These are phyloP conservation scores for Pangasianodon hypophthalmus DNA, from an alignment of 2,113 vertebrate genomes.

Conservation along the genomic window DNA sequence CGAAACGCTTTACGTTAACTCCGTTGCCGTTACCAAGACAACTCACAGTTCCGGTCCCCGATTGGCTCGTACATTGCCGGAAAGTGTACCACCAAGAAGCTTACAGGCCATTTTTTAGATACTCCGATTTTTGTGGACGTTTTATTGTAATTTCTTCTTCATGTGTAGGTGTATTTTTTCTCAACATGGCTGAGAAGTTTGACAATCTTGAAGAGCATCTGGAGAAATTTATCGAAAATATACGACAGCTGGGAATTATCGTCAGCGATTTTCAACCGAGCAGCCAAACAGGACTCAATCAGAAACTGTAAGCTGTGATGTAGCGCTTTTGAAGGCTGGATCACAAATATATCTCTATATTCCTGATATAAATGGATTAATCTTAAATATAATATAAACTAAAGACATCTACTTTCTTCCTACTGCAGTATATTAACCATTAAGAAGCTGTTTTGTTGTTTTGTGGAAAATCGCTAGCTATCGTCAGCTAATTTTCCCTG, in stretches of 20 bases:
- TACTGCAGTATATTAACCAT: not conserved
- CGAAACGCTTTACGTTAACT: not conserved
- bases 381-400: not conserved
- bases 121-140: not conserved
- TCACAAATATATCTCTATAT: not conserved
- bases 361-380: not conserved
- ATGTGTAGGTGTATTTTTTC: not conserved
- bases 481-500: not conserved
- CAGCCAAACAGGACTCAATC: constrained; percentile 94
- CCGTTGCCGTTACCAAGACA: not conserved
- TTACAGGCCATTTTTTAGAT: not conserved
- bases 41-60: not conserved
- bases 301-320: constrained; percentile 84
- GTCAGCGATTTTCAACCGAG: constrained; percentile 98
- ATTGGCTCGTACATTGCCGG: constrained; percentile 39
- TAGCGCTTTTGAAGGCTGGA: not conserved
- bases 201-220: constrained; percentile 95
- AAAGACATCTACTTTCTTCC: not conserved
- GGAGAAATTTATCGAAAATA: constrained; percentile 98
- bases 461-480: not conserved
- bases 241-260: constrained; percentile 96
- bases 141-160: not conserved
- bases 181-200: constrained; percentile 91
- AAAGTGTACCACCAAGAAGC: constrained; percentile 8
- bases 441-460: not conserved